Base-by-base conservation (phyloP, 2,888 invertebrate species). In the Brassicogethes aeneus region DNA sequence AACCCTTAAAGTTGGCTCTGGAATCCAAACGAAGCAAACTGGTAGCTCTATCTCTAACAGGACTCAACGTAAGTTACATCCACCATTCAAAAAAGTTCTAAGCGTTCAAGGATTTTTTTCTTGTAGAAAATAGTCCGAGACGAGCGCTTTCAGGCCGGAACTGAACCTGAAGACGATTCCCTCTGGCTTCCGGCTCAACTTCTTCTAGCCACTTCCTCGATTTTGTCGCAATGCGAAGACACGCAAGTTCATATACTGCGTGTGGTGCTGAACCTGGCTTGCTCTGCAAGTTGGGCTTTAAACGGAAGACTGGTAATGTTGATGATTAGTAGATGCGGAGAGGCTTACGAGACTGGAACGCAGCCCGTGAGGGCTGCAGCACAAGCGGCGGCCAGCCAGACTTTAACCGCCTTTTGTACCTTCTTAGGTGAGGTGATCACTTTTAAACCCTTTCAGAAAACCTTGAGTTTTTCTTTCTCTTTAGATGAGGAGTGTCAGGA, bases 121-220 rank as follows among this genome's bases (percentile, higher is more conserved):
- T 56, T 56, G 1, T 65, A 93, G 93, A 85, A 86, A 77, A 79
- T 94, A 55, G 77, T 94, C 16, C 80, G 89, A 50, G 94, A 95
- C 69, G 91, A 92, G 62, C 76, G 92, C 42, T 93, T 94, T 63
- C 91, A 92, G 63, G 81, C 90, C 13, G 87, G 88, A 15, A 79
- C 86, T 49, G 93, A 93, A 62, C 87, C 88, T 1, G 92, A 93
- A 68, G 88, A 90, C 63, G 92, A 93, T 68, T 90, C 90, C 1
- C 72, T 89, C 34, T 93, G 93, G 92, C 73, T 94, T 60, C 92
- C 94, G 3, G 86, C 91, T 2, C 95, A 95, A 68, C 74, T 95
- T 41, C 73, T 95, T 29, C 81, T 86, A 50, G 83, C 92, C 1
- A 87, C 94, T 39, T 80, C 85, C 15, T 83, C 84, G 0, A 81